These are phyloP conservation scores for Nebria salina DNA, from an alignment of 2,888 invertebrate species.

Conservation along the genomic window DNA sequence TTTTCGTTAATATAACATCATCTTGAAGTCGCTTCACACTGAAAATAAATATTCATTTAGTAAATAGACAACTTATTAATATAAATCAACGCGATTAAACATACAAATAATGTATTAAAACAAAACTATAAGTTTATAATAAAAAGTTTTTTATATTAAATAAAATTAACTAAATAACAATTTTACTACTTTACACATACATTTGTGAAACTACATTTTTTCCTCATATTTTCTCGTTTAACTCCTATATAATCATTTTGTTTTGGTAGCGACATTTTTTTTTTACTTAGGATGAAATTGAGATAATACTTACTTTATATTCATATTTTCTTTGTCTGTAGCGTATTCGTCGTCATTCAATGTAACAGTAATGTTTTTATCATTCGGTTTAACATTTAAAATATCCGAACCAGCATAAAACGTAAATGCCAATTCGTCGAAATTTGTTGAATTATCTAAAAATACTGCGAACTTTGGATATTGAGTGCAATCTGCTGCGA, in stretches of 20 bases:
- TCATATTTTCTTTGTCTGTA: constrained; percentile 18
- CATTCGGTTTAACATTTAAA: constrained; percentile 54
- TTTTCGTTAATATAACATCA: constrained; percentile 36
- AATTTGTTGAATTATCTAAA: constrained; percentile 51
- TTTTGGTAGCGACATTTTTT: too few species aligned
- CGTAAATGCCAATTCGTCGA: constrained; percentile 55
- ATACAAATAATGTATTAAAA: background rate
- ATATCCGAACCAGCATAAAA: constrained; percentile 60
- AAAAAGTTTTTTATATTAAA: too few species aligned
- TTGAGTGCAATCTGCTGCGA: constrained; percentile 60
- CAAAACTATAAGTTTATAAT: too few species aligned
- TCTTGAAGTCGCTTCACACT: constrained; percentile 30
- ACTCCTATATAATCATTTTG: too few species aligned
- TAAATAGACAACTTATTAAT: background rate
- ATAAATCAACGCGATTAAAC: background rate
- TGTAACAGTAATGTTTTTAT: constrained; percentile 56
- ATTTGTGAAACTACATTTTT: too few species aligned
- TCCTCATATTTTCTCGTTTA: too few species aligned
- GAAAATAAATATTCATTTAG: constrained; percentile 13
- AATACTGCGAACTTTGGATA: constrained; percentile 60
- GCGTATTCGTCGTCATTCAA: constrained; percentile 54
- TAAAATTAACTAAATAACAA: too few species aligned
- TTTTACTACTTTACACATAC: too few species aligned
- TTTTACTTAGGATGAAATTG: too few species aligned
- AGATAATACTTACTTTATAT: constrained; percentile 11